A percentile compares a stretch with the other conserved stretches of the same genome.
Conservation (phyloP, 1,140 invertebrate species). For the Neodiprion virginianus region DNA sequence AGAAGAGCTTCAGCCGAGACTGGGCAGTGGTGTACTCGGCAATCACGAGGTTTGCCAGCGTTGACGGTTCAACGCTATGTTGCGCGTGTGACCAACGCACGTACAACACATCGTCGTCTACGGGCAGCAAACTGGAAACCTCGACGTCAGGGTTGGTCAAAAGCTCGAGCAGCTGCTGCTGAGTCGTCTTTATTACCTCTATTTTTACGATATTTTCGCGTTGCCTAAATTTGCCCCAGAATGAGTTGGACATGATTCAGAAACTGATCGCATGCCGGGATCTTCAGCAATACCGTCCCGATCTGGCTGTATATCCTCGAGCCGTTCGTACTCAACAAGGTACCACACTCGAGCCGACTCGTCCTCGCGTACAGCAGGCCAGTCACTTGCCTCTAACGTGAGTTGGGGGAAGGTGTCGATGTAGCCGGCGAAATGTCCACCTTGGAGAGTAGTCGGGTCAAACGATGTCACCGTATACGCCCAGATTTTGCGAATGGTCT, state of each 20-base stretch:
- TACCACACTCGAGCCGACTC: too few species aligned
- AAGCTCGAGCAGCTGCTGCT: conserved; percentile 11
- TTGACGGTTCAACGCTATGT: too few species aligned
- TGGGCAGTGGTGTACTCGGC: conserved; percentile 43
- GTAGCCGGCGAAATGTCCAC: conserved; percentile 17
- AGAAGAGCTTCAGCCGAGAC: conserved; percentile 42
- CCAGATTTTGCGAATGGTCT: conserved; percentile 21
- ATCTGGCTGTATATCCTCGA: conserved; percentile 49
- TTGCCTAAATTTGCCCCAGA: conserved; percentile 50
- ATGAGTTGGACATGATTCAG: conserved; percentile 33
- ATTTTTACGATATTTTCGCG: conserved; percentile 39
- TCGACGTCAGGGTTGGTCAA: conserved; percentile 33
- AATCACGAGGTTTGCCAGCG: conserved; percentile 6
- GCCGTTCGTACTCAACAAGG: conserved; percentile 39
- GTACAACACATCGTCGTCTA: conserved; percentile 29
- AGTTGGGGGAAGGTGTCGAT: conserved; percentile 46
- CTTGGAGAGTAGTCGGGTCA: conserved; percentile 21
- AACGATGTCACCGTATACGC: too few species aligned
- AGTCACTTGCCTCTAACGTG: conserved; percentile 42
- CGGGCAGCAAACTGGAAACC: conserved; percentile 16
- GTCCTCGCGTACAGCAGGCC: conserved; percentile 21
- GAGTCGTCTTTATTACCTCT: conserved; percentile 20
- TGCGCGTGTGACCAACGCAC: conserved; percentile 23
- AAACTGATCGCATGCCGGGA: conserved; percentile 35
- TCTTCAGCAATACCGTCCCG: conserved; percentile 45